Base-by-base conservation (phyloP, 2,113 vertebrate species). In the Pavo muticus region DNA sequence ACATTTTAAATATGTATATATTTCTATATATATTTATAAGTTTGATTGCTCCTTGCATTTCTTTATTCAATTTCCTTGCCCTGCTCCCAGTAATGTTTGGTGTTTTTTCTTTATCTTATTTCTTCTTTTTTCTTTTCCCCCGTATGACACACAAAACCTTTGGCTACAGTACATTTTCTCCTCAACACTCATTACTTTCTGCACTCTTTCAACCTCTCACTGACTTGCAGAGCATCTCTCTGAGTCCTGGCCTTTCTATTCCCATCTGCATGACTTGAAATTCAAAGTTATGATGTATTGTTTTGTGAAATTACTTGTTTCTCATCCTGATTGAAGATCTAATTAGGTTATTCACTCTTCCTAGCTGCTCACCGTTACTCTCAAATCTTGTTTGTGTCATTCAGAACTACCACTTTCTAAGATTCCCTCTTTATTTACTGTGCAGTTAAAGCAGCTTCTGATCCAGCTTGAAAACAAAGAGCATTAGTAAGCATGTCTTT, bases 321-420 rank as follows among this genome's bases (percentile, higher is more conserved):
- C 30, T 71, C 44, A 59, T n/a, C n/a, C 24, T 65, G 67, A 75
- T 45, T 56, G 59, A 60, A 56, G 37, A 6, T 35, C n/a, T 80
- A 71, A 90, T 86, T 63, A 75, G 32, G 75, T 70, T 44, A 93
- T 50, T 90, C 71, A 84, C 23, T 87, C 37, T 70, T 74, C n/a
- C 67, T 70, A 82, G 52, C 60, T 67, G 35, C 40, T 81, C 50
- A 78, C 32, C 67, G 5, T 59, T 59, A 76, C 59, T 68, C 76
- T 64, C 59, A 69, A 72, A 79, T 69, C 57, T 76, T 32, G 25
- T 48, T 89, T 40, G 30, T 10, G 6, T 48, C 69, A 42, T 47
- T 86, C n/a, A 64, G 44, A 91, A 65, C 18, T 42, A 47, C 11
- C 35, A 42, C 45, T 45, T 65, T 47, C 8, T 67, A 45, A 78